phyloP scores from a whole-genome alignment of 2,888 invertebrate species.

The Caenorhabditis sp. region DNA sequence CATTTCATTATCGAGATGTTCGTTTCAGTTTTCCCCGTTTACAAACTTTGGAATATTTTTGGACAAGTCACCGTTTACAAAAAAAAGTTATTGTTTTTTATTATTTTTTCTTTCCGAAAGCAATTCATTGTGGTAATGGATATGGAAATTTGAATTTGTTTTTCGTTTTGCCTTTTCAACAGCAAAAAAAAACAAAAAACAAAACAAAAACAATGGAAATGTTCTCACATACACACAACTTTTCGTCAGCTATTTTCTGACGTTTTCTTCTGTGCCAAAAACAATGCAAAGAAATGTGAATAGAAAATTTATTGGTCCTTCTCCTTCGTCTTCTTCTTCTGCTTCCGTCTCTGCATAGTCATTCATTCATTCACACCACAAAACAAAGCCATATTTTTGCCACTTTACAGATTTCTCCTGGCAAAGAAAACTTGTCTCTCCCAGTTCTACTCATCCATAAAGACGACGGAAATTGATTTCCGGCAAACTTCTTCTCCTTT shows the following conservation, averaged over 20 bases:
- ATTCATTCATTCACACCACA: background rate
- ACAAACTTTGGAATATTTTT: no score
- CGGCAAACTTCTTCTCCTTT: background rate
- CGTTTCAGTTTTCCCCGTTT: no score
- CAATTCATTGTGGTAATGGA: background rate
- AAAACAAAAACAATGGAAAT: background rate
- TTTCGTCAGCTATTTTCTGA: background rate
- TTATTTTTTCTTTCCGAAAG: background rate
- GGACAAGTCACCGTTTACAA: no score
- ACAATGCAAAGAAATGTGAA: constrained; percentile 1
- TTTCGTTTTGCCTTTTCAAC: background rate
- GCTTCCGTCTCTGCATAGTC: background rate
- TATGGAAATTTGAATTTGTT: background rate
- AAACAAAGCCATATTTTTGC: background rate
- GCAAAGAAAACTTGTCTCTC: background rate
- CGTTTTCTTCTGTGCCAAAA: background rate
- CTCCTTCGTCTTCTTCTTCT: background rate
- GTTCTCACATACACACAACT: background rate
- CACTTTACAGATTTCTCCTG: background rate
- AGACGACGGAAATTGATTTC: background rate
- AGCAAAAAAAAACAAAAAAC: background rate
- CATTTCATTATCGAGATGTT: no score
- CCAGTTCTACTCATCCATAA: background rate
- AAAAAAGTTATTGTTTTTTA: background rate
- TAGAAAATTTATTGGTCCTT: background rate